phyloP scores from a whole-genome alignment of 2,113 vertebrate genomes.

The Saguinus imperator region DNA sequence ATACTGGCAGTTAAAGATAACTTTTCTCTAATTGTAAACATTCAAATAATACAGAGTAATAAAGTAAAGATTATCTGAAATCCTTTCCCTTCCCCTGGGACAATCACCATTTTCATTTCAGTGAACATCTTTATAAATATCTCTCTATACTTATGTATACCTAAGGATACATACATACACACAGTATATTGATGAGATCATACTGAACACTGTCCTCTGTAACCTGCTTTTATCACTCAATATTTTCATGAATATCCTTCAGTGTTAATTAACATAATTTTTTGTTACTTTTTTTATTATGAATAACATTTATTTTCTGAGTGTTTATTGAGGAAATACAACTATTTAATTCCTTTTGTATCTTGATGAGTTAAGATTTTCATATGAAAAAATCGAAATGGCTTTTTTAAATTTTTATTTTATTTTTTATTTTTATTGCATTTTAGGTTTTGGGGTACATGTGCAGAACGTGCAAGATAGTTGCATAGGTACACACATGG shows the following conservation, averaged over 20 bases:
- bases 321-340: not conserved
- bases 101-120: not conserved
- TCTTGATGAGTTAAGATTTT: not conserved
- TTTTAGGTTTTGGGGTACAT: no score
- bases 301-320: constrained; percentile 28
- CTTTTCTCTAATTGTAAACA: not conserved
- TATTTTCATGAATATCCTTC: not conserved
- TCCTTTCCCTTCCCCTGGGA: not conserved
- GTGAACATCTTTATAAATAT: not conserved
- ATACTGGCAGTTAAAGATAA: not conserved
- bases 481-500: no score
- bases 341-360: not conserved
- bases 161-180: not conserved
- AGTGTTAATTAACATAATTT: not conserved
- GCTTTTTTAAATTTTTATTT: no score
- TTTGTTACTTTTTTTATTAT: not conserved
- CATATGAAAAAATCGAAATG: not conserved
- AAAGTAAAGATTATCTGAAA: not conserved
- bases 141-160: not conserved
- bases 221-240: not conserved
- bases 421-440: no score
- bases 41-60: not conserved
- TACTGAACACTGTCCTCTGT: not conserved
- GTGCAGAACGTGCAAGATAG: no score
- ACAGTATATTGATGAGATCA: not conserved